These are phyloP conservation scores for Gastracanthus pulcherrimus DNA, from an alignment of 2,888 invertebrate genomes.

Conservation along the genomic window DNA sequence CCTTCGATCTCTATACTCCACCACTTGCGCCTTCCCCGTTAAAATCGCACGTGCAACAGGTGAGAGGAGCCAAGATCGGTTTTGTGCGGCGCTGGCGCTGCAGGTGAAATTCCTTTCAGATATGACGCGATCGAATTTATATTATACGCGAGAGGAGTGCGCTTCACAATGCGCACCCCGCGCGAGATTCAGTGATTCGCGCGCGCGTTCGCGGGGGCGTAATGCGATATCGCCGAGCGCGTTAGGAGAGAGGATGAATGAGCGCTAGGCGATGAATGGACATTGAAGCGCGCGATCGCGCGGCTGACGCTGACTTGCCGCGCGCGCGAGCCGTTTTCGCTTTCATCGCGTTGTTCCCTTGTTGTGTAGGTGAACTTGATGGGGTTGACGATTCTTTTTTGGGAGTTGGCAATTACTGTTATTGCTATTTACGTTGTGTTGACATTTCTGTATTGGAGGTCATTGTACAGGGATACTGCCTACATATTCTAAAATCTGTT, in stretches of 20 bases:
- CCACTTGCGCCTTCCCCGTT: background rate
- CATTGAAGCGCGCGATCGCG: slow-evolving; percentile 17
- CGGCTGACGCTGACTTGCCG: slow-evolving; percentile 11
- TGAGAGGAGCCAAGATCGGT: slow-evolving; percentile 28
- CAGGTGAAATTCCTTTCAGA: slow-evolving; percentile 29
- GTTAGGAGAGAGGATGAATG: slow-evolving; percentile 27
- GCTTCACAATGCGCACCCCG: slow-evolving; percentile 14
- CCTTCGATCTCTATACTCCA: too few relatives aligned
- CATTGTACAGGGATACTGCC: too few relatives aligned
- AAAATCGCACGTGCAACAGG: slow-evolving; percentile 43
- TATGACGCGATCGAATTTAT: slow-evolving; percentile 24
- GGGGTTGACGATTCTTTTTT: background rate
- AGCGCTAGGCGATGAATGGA: slow-evolving; percentile 19
- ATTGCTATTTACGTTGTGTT: too few relatives aligned
- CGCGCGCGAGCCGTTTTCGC: slow-evolving; percentile 26
- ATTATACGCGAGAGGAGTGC: background rate
- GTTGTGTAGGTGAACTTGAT: background rate
- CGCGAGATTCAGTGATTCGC: slow-evolving; percentile 22
- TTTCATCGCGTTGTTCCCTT: background rate
- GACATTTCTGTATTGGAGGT: too few relatives aligned
- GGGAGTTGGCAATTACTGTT: background rate
- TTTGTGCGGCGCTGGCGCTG: too few relatives aligned
- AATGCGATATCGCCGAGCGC: slow-evolving; percentile 28
- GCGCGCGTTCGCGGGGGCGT: background rate
- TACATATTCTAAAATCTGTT: too few relatives aligned